Evolutionary conservation across 2,797 vertebrate species (phyloP).

Genomic region (Lacerta viridis): DNA sequence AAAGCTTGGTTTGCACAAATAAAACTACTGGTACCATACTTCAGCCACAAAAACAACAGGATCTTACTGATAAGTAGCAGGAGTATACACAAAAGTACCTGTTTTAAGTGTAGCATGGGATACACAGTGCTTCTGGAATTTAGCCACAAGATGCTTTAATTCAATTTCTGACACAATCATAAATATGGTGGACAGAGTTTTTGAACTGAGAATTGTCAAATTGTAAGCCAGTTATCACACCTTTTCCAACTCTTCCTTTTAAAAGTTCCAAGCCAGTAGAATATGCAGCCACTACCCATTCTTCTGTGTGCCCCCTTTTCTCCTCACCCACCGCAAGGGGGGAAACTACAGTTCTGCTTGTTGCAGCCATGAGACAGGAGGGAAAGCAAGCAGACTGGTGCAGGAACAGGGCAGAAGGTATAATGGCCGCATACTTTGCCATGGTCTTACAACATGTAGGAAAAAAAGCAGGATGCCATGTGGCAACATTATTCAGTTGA

Average conservation of each 20-base stretch:
- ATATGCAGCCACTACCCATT: no score
- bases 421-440: no score
- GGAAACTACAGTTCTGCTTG: no score
- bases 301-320: no score
- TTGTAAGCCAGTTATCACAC: neutral
- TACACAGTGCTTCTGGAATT: neutral
- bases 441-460: neutral
- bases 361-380: no score
- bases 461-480: neutral
- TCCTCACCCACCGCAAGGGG: no score
- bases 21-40: neutral
- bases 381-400: no score
- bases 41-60: neutral
- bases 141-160: neutral
- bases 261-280: no score
- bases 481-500: neutral
- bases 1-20: neutral
- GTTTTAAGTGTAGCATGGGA: no score
- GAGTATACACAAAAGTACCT: neutral
- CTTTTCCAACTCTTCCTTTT: neutral
- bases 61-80: neutral
- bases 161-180: neutral
- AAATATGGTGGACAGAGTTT: neutral
- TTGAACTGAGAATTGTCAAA: neutral
- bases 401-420: no score